phyloP scores from a whole-genome alignment of 2,113 vertebrate species.

The Cricetomys ansorgei region DNA sequence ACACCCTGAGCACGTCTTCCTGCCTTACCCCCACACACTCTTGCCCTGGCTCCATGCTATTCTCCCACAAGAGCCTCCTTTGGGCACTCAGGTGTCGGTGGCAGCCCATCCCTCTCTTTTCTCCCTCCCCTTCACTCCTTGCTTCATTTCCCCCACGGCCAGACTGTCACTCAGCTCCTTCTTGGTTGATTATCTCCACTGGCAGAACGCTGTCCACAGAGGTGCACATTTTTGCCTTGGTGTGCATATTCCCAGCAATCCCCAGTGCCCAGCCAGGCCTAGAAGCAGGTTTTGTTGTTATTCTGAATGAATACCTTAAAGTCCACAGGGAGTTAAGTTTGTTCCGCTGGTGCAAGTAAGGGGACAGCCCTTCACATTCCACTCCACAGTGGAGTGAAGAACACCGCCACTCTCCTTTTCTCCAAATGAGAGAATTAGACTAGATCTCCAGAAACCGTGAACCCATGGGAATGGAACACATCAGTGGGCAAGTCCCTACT shows the following conservation, averaged over 20 bases:
- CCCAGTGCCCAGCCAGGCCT: background rate
- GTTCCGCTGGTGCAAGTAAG: background rate
- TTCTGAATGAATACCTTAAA: background rate
- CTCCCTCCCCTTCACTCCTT: background rate
- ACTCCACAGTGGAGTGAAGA: background rate
- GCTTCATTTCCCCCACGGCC: no score
- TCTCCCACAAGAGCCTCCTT: accelerated
- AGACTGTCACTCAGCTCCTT: accelerated
- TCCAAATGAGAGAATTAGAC: background rate
- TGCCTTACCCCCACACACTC: background rate
- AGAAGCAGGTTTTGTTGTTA: background rate
- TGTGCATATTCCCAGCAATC: background rate
- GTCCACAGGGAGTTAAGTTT: background rate
- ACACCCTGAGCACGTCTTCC: background rate
- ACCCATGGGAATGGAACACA: accelerated
- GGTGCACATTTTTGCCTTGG: background rate
- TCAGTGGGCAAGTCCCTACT: background rate
- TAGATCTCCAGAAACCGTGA: background rate
- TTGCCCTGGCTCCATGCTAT: background rate
- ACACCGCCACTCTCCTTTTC: background rate
- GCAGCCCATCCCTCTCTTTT: background rate
- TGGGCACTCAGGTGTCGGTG: accelerated
- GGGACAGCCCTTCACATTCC: no score
- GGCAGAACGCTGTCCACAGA: background rate
- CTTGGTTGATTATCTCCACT: background rate